These are phyloP conservation scores for Tipula lateralis DNA, from an alignment of 2,888 invertebrate genomes.

Conservation along the genomic window DNA sequence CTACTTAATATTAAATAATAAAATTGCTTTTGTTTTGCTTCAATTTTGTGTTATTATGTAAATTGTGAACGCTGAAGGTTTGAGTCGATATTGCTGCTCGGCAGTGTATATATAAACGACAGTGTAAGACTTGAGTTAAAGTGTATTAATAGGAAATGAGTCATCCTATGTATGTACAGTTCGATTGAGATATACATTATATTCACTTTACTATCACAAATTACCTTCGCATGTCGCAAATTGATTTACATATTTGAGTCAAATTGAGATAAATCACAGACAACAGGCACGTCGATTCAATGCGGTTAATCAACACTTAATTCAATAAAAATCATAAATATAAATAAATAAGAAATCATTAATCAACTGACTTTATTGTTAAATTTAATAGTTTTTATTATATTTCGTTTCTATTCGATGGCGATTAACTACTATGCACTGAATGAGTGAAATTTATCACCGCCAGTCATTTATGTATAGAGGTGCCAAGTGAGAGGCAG, in stretches of 20 bases:
- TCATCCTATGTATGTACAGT: neutral
- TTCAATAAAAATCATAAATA: neutral
- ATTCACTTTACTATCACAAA: neutral
- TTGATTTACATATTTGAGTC: neutral
- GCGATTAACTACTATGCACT: neutral
- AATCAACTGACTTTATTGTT: conserved; percentile 11
- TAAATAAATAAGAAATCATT: neutral
- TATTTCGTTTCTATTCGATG: neutral
- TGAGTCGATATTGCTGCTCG: too few relatives aligned
- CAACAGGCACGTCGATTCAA: neutral
- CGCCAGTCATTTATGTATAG: neutral
- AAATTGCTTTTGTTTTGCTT: too few relatives aligned
- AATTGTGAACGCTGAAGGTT: too few relatives aligned
- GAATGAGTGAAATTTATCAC: conserved; percentile 24
- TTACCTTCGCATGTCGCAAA: conserved; percentile 8
- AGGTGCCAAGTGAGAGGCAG: neutral
- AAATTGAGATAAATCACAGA: neutral
- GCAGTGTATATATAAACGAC: too few relatives aligned
- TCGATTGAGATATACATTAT: neutral
- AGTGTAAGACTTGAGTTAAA: neutral
- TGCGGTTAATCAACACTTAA: neutral
- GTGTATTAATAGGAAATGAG: neutral
- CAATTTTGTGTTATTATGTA: too few relatives aligned
- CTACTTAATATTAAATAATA: too few relatives aligned
- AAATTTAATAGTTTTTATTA: neutral